Evolutionary conservation across 23 tunicate genomes (phyloP).

Genomic region (Clavelina lepadiformis): DNA sequence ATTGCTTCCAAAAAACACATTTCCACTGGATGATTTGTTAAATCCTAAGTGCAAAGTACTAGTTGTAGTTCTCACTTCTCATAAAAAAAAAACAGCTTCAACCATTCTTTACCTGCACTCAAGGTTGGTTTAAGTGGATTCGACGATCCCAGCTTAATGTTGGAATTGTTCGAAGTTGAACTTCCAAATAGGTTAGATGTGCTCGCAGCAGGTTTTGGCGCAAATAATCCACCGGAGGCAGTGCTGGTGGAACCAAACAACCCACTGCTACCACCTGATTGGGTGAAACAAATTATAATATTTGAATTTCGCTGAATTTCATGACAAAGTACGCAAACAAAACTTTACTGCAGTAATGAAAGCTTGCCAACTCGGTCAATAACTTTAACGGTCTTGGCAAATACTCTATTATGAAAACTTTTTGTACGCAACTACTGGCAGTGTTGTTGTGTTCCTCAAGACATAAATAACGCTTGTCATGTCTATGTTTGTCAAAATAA

Average conservation of each 20-base stretch:
- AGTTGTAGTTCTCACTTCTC: background rate
- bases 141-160: too few relatives aligned
- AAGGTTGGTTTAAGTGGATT: slow-evolving; percentile 31
- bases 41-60: slow-evolving; percentile 6
- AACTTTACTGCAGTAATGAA: too few relatives aligned
- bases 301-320: too few relatives aligned
- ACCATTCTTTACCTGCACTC: slow-evolving; percentile 52
- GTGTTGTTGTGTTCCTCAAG: too few relatives aligned
- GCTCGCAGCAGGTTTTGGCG: slow-evolving; percentile 29
- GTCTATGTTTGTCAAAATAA: too few relatives aligned
- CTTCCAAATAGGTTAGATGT: slow-evolving; percentile 22
- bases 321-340: too few relatives aligned
- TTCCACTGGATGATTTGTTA: slow-evolving; percentile 32
- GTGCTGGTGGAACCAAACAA: slow-evolving; percentile 28
- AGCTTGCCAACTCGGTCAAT: too few relatives aligned
- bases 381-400: too few relatives aligned
- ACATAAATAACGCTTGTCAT: too few relatives aligned
- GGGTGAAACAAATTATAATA: too few relatives aligned
- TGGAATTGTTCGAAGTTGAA: slow-evolving; percentile 6
- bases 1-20: slow-evolving; percentile 55
- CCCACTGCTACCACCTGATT: slow-evolving; percentile 5
- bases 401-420: too few relatives aligned
- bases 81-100: background rate
- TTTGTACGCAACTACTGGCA: too few relatives aligned
- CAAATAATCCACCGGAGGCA: background rate